A percentile compares a stretch with the other conserved stretches of the same genome.
These are phyloP conservation scores for Plagodis pulveraria DNA, from an alignment of 2,888 invertebrate genomes.

Conservation along the genomic window DNA sequence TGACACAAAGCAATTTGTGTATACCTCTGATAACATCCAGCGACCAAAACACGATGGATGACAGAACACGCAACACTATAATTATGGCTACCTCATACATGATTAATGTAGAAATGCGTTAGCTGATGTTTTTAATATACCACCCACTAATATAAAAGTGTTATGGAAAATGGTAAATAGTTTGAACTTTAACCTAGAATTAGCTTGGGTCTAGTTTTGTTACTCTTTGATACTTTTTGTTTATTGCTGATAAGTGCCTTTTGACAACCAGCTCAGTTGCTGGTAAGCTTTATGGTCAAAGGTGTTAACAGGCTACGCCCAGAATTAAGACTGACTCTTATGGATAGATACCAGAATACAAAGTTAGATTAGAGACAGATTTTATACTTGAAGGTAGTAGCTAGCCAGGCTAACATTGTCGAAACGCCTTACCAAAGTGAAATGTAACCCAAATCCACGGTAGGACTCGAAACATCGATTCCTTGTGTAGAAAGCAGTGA, in stretches of 20 bases:
- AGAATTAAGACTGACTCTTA: no score
- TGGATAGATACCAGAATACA: no score
- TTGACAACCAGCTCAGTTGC: neutral
- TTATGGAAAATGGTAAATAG: neutral
- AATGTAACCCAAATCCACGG: no score
- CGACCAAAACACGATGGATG: constrained; percentile 61
- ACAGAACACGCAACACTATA: constrained; percentile 72
- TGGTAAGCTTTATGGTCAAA: no score
- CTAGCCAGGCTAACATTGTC: no score
- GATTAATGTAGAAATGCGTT: constrained; percentile 48
- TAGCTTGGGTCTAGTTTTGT: neutral
- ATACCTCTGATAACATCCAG: constrained; percentile 65
- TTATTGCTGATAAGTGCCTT: neutral
- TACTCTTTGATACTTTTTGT: neutral
- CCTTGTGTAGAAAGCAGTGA: no score
- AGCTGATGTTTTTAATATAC: constrained; percentile 36
- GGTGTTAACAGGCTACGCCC: no score
- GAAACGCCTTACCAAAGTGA: no score
- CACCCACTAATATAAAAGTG: constrained; percentile 36
- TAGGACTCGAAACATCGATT: no score
- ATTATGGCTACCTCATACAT: constrained; percentile 65
- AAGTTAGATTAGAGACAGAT: no score
- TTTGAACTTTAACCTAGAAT: neutral
- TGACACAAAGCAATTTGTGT: constrained; percentile 57
- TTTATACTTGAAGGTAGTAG: no score